Evolutionary conservation across 1,140 invertebrate genomes (phyloP), one percentile per base, ranked within the genome.

Genomic region (Pseudomyrmex cubaensis): DNA sequence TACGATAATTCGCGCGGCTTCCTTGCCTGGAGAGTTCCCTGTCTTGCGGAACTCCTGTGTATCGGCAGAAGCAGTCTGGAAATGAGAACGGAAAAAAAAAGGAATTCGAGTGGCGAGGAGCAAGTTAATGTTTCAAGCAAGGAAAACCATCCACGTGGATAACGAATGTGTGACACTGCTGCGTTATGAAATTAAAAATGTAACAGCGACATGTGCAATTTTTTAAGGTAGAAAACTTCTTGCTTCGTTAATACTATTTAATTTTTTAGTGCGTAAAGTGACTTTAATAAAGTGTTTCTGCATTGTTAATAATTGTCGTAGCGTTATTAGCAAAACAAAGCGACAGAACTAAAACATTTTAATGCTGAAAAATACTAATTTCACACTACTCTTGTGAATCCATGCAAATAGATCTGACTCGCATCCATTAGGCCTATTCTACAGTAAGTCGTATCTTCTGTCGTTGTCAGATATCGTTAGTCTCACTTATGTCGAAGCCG

Each of bases 1-100:
- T 50, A 67, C 86, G 83, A 88, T 88, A 85, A 87, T 88, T 87
- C 87, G 80, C 73, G 87, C 72, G 86, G 75, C 87, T 87, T 88
- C 87, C 35, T 73, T 84, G 76, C 76, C 57, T 35, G 75, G 87
- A 88, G 86, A 88, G 86, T 87, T 88, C 17, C 83, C 69, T 70
- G 64, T 87, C 69, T 74, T 83, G 69, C 62, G 67, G 70, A 52
- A 4, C 66, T 72, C 35, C 35, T 35, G 35, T 35, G 44, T 80
- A 80, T 80, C 76, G 52, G 61, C 85, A 70, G 72, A 17, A 35
- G 59, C 56, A 82, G 82, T 83, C 64, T 78, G 75, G 64, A 69
- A 74, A 35, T 35, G 5, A 35, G 0, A 5, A 35, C 35, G 35
- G 52, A 15, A 25, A 44, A 66, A 66, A 67, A 83, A 78, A 86